These are phyloP conservation scores for Alexandromys fortis DNA, from an alignment of 2,113 vertebrate species.

Conservation along the genomic window DNA sequence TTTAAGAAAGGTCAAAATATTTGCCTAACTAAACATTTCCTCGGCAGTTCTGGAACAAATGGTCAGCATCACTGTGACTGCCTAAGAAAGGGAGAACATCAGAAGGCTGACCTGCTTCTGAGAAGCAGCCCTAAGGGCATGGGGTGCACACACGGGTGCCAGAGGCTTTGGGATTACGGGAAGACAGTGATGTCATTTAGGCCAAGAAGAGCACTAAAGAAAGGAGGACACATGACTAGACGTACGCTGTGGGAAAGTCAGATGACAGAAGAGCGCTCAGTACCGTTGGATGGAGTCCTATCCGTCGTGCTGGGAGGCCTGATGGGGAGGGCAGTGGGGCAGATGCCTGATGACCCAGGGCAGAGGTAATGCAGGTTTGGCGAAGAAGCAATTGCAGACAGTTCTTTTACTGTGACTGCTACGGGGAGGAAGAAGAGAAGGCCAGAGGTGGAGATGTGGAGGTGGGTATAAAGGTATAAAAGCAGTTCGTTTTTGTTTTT, in stretches of 20 bases:
- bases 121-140: too few relatives aligned
- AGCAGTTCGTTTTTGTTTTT: not conserved
- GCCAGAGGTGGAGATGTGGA: not conserved
- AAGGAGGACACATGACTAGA: not conserved
- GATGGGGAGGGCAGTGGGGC: not conserved
- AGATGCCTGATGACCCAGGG: not conserved
- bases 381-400: not conserved
- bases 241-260: not conserved
- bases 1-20: not conserved
- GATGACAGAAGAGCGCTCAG: not conserved
- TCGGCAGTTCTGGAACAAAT: not conserved
- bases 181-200: not conserved
- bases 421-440: not conserved
- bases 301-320: fast-evolving
- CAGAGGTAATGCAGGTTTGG: not conserved
- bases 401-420: not conserved
- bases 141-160: not conserved
- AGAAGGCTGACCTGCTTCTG: not conserved
- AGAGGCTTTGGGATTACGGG: not conserved
- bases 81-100: not conserved
- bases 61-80: not conserved
- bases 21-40: not conserved
- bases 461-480: not conserved
- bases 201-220: not conserved
- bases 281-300: not conserved